A percentile compares a stretch with the other conserved stretches of the same genome.
These are phyloP conservation scores for Heterodera carotae DNA, from an alignment of 1,140 invertebrate species.

Conservation along the genomic window DNA sequence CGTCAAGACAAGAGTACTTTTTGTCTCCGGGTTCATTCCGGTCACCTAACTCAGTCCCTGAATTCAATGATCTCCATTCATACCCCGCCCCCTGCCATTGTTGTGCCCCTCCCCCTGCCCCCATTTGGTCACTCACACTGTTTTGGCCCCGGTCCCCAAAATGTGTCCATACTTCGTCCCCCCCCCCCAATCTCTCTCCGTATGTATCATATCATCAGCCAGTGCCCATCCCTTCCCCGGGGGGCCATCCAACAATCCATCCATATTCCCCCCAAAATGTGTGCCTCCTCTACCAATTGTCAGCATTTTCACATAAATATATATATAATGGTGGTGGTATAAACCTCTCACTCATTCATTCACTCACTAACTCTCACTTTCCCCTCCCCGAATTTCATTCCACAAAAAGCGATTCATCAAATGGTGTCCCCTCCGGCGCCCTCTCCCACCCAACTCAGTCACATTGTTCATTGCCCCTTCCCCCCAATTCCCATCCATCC, in stretches of 20 bases:
- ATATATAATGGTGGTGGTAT: background rate
- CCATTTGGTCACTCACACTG: too few relatives aligned
- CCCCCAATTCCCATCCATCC: background rate
- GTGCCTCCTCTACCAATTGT: background rate
- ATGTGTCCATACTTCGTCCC: background rate
- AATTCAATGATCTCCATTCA: too few relatives aligned
- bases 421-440: background rate
- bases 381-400: background rate
- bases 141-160: too few relatives aligned
- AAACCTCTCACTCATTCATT: background rate
- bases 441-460: background rate
- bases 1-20: too few relatives aligned
- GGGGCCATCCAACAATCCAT: background rate
- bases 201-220: too few relatives aligned
- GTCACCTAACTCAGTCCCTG: too few relatives aligned
- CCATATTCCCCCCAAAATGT: background rate
- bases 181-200: background rate
- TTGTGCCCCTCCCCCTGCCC: too few relatives aligned
- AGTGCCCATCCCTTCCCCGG: background rate
- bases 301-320: background rate
- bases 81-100: too few relatives aligned
- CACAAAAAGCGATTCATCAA: constrained; percentile 17
- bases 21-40: too few relatives aligned
- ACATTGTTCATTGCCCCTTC: background rate
- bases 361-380: background rate